phyloP scores from a whole-genome alignment of 2,113 vertebrate genomes.

The Gavia stellata region DNA sequence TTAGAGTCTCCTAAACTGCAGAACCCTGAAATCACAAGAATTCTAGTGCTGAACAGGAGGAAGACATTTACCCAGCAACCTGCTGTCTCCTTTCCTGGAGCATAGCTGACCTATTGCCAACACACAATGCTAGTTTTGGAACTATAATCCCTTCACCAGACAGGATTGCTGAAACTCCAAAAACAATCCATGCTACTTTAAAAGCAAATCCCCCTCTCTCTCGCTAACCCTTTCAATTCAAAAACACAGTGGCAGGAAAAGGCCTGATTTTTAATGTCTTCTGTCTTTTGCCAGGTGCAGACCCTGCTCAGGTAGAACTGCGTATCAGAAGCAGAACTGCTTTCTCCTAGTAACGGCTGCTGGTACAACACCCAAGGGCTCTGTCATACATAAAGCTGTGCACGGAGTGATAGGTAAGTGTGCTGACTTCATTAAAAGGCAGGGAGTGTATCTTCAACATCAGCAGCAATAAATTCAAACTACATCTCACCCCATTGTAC shows the following conservation, averaged over 20 bases:
- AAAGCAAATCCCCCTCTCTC: not conserved
- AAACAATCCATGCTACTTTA: not conserved
- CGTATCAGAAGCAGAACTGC: not conserved
- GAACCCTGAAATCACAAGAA: not conserved
- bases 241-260: not conserved
- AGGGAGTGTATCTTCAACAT: not conserved
- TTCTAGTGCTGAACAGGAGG: not conserved
- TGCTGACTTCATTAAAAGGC: not conserved
- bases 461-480: not conserved
- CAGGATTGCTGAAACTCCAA: not conserved
- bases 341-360: not conserved
- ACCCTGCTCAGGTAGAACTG: not conserved
- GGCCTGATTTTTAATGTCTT: not conserved
- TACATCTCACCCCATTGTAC: fast-evolving
- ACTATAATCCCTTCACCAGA: not conserved
- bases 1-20: not conserved
- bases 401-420: not conserved
- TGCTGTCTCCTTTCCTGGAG: not conserved
- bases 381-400: not conserved
- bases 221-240: not conserved
- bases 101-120: not conserved
- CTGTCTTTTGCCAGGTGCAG: not conserved
- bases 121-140: not conserved
- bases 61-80: not conserved
- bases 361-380: not conserved